These are phyloP conservation scores for Corythornis madagascariensis DNA, from an alignment of 2,113 vertebrate genomes.

Conservation along the genomic window DNA sequence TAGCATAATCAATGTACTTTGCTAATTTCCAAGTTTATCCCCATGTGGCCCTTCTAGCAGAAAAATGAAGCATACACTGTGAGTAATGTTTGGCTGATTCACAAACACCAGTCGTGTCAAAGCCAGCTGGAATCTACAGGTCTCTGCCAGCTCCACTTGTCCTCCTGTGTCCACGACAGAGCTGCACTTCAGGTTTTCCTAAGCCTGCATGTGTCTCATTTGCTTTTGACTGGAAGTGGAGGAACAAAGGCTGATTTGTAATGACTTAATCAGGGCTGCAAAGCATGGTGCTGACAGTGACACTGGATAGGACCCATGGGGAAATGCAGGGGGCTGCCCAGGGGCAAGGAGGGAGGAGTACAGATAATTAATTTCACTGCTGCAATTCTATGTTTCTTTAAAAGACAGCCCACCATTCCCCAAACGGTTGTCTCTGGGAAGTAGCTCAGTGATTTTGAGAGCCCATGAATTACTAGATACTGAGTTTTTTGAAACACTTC, in stretches of 20 bases:
- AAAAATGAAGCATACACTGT: not conserved
- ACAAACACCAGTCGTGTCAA: not conserved
- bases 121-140: slow-evolving; percentile 17
- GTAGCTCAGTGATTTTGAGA: not conserved
- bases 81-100: not conserved
- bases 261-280: slow-evolving; percentile 15
- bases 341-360: not conserved
- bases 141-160: not conserved
- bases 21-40: not conserved
- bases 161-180: not conserved
- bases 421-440: not conserved
- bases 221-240: not conserved
- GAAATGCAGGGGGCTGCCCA: not conserved
- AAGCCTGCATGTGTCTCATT: not conserved
- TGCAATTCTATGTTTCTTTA: slow-evolving; percentile 14
- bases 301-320: not conserved
- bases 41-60: not conserved
- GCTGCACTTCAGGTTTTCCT: not conserved
- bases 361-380: slow-evolving; percentile 40
- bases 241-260: slow-evolving; percentile 49
- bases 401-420: not conserved
- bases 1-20: not conserved
- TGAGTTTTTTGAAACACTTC: not conserved
- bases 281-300: slow-evolving; percentile 4
- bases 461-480: not conserved